Percentiles rank a stretch among this genome's conserved stretches.
These are phyloP conservation scores for Maconellicoccus hirsutus DNA, from an alignment of 1,140 invertebrate species.

Conservation along the genomic window DNA sequence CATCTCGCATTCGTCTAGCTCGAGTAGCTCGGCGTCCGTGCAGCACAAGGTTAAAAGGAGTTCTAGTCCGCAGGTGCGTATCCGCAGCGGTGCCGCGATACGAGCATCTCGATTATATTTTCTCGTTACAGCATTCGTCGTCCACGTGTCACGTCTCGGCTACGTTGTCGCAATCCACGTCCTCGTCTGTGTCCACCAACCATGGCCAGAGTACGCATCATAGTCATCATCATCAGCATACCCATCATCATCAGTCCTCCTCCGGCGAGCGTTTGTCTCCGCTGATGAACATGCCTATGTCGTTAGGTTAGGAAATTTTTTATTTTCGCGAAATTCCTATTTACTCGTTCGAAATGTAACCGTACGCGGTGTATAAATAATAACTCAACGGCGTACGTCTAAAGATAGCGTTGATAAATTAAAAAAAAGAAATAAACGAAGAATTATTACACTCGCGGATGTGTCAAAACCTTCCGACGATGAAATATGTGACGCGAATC, in stretches of 20 bases:
- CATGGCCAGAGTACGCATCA: conserved; percentile 37
- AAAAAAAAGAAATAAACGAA: too few species aligned
- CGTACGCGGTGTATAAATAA: too few species aligned
- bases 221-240: conserved; percentile 36
- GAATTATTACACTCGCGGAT: too few species aligned
- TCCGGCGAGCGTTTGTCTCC: conserved; percentile 29
- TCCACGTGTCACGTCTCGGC: conserved; percentile 33
- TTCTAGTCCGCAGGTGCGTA: conserved; percentile 35
- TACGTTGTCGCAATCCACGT: conserved; percentile 32
- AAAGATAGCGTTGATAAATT: too few species aligned
- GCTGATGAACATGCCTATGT: conserved; percentile 23
- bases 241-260: conserved; percentile 32
- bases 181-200: conserved; percentile 35
- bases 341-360: too few species aligned
- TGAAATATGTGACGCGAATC: too few species aligned
- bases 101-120: conserved; percentile 35
- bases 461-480: too few species aligned
- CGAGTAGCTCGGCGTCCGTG: conserved; percentile 44
- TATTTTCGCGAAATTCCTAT: too few species aligned
- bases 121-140: conserved; percentile 34
- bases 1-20: conserved; percentile 50
- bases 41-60: conserved; percentile 45
- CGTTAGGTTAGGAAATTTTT: not conserved
- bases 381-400: too few species aligned
- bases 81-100: not conserved